Evolutionary conservation across 2,113 vertebrate genomes (phyloP), one percentile per base, ranked within the genome.

Genomic region (Bungarus multicinctus): DNA sequence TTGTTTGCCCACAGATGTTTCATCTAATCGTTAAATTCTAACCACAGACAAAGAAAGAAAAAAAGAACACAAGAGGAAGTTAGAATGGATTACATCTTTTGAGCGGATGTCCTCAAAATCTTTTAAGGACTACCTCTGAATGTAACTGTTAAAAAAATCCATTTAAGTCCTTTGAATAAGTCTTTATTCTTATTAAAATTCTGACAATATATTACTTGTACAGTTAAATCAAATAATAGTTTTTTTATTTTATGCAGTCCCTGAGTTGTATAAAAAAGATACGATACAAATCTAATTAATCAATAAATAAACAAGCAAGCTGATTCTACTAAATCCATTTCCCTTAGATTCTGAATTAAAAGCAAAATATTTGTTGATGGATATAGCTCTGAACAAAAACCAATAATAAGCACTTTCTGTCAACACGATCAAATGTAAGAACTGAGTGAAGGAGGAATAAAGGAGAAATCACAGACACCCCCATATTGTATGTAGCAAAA

Each of bases 141-240:
- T 25, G 20, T 7, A 93, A 52, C 22, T 20, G 27, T 86, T 20
- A 27, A 43, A 81, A 93, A 85, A 45, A 23, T 47, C 5, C 30
- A 87, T 87, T 54, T 87, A n/a, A 90, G 16, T 6, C 55, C 52
- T n/a, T 57, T 47, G 14, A 43, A n/a, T 53, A 60, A 90, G 53
- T 39, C 94, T 57, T 92, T 95, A 90, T 94, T 95, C 93, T 93
- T 74, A 94, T 93, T 85, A 93, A 90, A 85, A 90, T 58, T 54
- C n/a, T 85, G 53, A 43, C 50, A 43, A 89, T 34, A 89, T 47
- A 81, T 85, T 89, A 25, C 50, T 89, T 57, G 27, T 54, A 0
- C 0, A 85, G 10, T 5, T 50, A 4, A 89, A 8, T 91, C 45
- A 91, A 64, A 89, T 53, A 89, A 47, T 47, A n/a, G 89, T 6